These are phyloP conservation scores for Ctenomys sociabilis DNA, from an alignment of 2,113 vertebrate genomes.

Conservation along the genomic window DNA sequence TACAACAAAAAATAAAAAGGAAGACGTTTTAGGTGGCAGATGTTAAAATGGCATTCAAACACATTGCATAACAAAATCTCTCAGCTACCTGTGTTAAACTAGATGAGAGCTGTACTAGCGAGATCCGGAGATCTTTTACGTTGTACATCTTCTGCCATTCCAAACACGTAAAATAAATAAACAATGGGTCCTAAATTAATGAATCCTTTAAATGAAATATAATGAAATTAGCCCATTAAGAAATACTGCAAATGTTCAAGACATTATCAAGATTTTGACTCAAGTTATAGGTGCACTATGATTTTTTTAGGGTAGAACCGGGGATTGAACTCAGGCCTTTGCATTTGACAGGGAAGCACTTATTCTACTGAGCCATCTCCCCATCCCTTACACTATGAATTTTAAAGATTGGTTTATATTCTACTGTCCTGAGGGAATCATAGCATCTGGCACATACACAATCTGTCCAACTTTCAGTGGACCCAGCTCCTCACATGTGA, in stretches of 20 bases:
- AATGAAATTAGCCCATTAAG: not conserved
- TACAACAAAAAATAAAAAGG: not conserved
- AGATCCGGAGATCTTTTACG: not conserved
- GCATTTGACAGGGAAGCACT: no score
- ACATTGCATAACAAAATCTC: not conserved
- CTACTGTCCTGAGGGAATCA: not conserved
- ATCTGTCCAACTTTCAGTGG: not conserved
- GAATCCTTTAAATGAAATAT: not conserved
- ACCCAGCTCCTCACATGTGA: not conserved
- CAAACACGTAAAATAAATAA: not conserved
- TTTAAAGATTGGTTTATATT: not conserved
- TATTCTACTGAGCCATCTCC: no score
- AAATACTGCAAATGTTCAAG: not conserved
- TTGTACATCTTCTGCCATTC: not conserved
- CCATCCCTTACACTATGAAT: no score
- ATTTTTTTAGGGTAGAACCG: no score
- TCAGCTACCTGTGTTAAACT: not conserved
- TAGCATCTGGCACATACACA: not conserved
- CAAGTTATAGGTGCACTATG: not conserved
- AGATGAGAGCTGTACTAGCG: not conserved
- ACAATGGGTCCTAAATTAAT: not conserved
- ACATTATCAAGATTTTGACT: not conserved
- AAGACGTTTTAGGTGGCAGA: not conserved
- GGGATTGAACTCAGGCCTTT: no score
- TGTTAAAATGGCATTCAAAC: not conserved